Conservation (phyloP, 1,140 invertebrate species). For the Oedothorax gibbosus region DNA sequence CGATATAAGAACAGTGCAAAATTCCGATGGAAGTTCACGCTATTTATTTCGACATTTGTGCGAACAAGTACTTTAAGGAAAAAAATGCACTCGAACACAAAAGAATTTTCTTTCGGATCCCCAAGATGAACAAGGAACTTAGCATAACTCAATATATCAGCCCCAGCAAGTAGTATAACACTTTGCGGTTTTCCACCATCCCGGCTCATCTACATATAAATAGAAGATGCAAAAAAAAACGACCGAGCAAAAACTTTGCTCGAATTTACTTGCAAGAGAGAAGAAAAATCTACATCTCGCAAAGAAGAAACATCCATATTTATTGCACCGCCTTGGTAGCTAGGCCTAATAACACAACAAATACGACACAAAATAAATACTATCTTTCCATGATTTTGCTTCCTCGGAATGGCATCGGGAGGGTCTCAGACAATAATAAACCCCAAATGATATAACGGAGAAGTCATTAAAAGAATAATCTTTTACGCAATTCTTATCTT, state of each 20-base stretch:
- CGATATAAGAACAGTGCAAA: no score
- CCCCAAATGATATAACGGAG: slow-evolving; percentile 6
- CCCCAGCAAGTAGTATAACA: background rate
- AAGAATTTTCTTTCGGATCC: slow-evolving; percentile 13
- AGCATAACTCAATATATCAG: slow-evolving; percentile 47
- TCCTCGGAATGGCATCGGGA: background rate
- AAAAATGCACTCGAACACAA: background rate
- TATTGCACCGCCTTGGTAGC: slow-evolving; percentile 11
- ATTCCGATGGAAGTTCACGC: no score
- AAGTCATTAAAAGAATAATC: slow-evolving; percentile 56
- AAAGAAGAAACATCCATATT: slow-evolving; percentile 17
- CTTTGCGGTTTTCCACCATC: slow-evolving; percentile 27
- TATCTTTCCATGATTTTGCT: background rate
- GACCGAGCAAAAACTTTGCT: slow-evolving; percentile 34
- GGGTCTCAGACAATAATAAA: slow-evolving; percentile 25
- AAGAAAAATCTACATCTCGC: background rate
- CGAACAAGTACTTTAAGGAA: background rate
- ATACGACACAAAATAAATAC: background rate
- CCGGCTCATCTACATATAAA: slow-evolving; percentile 42
- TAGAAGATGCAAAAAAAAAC: slow-evolving; percentile 14
- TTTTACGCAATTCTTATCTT: slow-evolving; percentile 3
- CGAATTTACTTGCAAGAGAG: slow-evolving; percentile 13
- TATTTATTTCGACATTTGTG: no score
- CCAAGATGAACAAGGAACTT: slow-evolving; percentile 24
- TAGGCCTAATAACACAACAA: slow-evolving; percentile 15